phyloP scores from a whole-genome alignment of 2,113 vertebrate genomes.

The Gobio gobio region DNA sequence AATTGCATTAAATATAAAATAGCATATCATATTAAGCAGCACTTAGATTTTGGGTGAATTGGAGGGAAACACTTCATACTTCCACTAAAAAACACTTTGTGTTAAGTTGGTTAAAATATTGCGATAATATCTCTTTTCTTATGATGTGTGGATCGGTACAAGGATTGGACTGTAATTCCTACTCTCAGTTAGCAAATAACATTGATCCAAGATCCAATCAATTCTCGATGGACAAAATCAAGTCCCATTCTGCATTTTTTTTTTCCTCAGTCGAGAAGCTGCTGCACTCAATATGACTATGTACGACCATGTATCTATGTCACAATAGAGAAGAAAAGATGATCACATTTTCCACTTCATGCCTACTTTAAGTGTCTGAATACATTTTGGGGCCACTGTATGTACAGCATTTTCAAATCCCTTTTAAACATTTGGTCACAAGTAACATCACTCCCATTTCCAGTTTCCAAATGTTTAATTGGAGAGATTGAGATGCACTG shows the following conservation, averaged over 20 bases:
- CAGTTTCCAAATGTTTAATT: not conserved
- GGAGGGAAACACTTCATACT: not conserved
- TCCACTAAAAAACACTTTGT: not conserved
- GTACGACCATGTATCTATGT: no score
- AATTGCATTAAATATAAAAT: not conserved
- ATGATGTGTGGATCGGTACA: no score
- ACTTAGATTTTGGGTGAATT: not conserved
- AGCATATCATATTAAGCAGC: not conserved
- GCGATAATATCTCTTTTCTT: no score
- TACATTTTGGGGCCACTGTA: not conserved
- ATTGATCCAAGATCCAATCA: not conserved
- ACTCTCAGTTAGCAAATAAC: no score
- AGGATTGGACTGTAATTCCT: no score
- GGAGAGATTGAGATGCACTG: not conserved
- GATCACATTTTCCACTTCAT: not conserved
- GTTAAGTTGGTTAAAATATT: no score
- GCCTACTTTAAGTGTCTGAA: not conserved
- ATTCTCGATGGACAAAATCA: not conserved
- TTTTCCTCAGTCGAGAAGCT: not conserved
- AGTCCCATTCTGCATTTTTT: not conserved
- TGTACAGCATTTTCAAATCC: not conserved
- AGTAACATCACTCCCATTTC: not conserved
- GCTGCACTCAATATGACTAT: not conserved
- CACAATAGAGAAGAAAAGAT: not conserved
- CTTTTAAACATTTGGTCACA: not conserved